phyloP scores from a whole-genome alignment of 23 tunicate species.

The Trididemnum clinides region DNA sequence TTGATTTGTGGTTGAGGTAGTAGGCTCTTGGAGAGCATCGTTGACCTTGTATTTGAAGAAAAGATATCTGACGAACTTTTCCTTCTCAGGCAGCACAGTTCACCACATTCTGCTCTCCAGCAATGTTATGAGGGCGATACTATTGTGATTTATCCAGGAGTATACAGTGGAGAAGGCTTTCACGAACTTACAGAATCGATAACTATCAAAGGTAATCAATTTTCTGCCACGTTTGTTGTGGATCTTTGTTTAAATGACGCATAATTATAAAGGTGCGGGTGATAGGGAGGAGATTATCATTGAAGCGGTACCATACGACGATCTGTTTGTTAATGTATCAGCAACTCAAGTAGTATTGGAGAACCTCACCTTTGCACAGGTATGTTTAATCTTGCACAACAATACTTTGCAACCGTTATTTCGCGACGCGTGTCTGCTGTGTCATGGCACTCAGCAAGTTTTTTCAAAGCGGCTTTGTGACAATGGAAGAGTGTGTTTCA shows the following conservation, averaged over 20 bases:
- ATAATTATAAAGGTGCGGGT: conserved; percentile 82
- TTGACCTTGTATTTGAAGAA: too few species aligned
- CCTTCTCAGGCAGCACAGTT: conserved; percentile 71
- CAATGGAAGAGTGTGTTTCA: too few species aligned
- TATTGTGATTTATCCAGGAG: conserved; percentile 80
- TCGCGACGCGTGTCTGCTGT: too few species aligned
- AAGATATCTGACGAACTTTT: too few species aligned
- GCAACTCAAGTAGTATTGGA: conserved; percentile 64
- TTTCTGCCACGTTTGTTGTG: too few species aligned
- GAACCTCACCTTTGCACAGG: conserved; percentile 87
- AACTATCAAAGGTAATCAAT: conserved; percentile 80
- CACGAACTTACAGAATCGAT: conserved; percentile 90
- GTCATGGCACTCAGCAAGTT: too few species aligned
- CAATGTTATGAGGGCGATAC: conserved; percentile 82
- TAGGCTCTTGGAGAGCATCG: too few species aligned
- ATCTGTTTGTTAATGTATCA: conserved; percentile 82
- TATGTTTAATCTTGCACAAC: background rate
- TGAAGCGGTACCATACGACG: conserved; percentile 81
- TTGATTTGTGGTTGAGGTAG: too few species aligned
- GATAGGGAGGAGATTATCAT: conserved; percentile 72
- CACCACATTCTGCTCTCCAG: conserved; percentile 72
- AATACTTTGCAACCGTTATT: too few species aligned
- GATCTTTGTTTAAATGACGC: too few species aligned
- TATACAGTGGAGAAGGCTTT: conserved; percentile 89
- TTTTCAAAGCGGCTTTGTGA: too few species aligned